Evolutionary conservation across 1,140 invertebrate species (phyloP).

Genomic region (Sitophilus oryzae): DNA sequence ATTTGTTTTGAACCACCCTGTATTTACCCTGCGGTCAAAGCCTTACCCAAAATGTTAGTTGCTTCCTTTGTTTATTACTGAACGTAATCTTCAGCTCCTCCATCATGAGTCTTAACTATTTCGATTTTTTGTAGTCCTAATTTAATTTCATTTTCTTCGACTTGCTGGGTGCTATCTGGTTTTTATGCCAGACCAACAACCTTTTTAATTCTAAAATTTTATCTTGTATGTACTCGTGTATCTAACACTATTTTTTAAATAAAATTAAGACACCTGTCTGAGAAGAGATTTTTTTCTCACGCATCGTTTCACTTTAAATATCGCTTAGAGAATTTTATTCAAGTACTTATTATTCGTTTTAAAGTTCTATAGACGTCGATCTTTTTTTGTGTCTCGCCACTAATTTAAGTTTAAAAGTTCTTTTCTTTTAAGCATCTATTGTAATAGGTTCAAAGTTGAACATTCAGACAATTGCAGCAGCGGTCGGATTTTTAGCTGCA

Average conservation of each 20-base stretch:
- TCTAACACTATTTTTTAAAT: too few species aligned
- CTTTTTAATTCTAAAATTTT: too few species aligned
- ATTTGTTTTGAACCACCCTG: too few species aligned
- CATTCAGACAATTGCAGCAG: not conserved
- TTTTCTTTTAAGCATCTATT: slow-evolving; percentile 16
- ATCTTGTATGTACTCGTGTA: too few species aligned
- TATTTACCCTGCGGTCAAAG: not conserved
- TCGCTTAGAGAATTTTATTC: not conserved
- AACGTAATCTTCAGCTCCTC: not conserved
- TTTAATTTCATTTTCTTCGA: not conserved
- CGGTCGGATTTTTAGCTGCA: slow-evolving; percentile 2
- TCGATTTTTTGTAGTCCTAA: not conserved
- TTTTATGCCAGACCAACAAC: too few species aligned
- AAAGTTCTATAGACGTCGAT: slow-evolving; percentile 3
- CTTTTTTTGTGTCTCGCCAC: slow-evolving; percentile 12
- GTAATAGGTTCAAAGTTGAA: slow-evolving; percentile 14
- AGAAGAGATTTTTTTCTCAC: too few species aligned
- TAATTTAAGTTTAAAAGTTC: slow-evolving; percentile 11
- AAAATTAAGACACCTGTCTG: too few species aligned
- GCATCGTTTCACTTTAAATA: not conserved
- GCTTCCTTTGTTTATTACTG: not conserved
- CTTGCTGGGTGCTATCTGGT: too few species aligned
- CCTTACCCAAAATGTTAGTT: not conserved
- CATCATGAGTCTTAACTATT: not conserved
- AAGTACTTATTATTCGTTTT: not conserved